phyloP scores from a whole-genome alignment of 2,888 invertebrate species.

The Tipula helvola region DNA sequence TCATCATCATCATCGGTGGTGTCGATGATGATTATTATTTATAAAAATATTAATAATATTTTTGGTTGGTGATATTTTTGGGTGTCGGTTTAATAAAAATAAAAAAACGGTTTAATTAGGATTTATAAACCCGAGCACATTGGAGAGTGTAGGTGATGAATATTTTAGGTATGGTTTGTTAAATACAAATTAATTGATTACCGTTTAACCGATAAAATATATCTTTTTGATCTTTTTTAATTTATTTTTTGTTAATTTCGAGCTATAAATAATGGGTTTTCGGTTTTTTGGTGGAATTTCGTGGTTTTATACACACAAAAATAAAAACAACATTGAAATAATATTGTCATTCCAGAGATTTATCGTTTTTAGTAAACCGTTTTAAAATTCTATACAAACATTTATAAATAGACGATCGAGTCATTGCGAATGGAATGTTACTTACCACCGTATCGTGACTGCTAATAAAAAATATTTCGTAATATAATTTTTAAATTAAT shows the following conservation, averaged over 20 bases:
- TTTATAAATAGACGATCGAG: neutral
- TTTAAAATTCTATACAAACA: neutral
- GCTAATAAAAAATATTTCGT: too few species aligned
- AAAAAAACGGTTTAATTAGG: neutral
- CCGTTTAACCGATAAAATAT: neutral
- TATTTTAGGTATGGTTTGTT: neutral
- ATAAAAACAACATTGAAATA: too few species aligned
- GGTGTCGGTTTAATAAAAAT: neutral
- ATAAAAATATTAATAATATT: neutral
- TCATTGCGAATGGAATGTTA: neutral
- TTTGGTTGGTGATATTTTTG: neutral
- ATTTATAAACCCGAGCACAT: neutral
- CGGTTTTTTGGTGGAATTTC: neutral
- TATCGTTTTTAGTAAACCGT: neutral
- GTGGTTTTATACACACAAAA: neutral
- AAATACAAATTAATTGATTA: neutral
- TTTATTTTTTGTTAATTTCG: neutral
- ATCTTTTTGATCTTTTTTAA: neutral
- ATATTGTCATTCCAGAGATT: neutral
- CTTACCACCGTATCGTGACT: too few species aligned
- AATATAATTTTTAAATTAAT: neutral
- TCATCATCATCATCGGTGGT: neutral
- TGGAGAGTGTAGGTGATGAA: neutral
- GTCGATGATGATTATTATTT: neutral
- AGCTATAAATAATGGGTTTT: neutral